These are phyloP conservation scores for Grammomys surdaster DNA, from an alignment of 2,113 vertebrate species.

Conservation along the genomic window DNA sequence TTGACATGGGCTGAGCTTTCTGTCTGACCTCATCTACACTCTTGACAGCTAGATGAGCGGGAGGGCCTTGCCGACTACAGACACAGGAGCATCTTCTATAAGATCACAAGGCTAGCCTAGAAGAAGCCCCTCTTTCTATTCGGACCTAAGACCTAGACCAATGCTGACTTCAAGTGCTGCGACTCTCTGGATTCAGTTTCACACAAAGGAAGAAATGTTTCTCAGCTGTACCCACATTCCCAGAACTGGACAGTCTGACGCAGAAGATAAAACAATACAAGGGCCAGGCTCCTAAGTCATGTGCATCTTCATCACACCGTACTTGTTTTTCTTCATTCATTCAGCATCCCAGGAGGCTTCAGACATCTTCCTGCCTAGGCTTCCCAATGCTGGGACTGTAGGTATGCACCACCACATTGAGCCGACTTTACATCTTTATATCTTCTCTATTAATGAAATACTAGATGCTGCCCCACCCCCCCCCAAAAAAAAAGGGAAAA, in stretches of 20 bases:
- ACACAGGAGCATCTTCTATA: not conserved
- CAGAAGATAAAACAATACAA: not conserved
- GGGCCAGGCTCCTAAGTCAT: not conserved
- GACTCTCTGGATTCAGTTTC: not conserved
- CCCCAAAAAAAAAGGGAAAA: not conserved
- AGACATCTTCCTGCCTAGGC: not conserved
- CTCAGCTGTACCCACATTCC: not conserved
- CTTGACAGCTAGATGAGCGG: too few species aligned
- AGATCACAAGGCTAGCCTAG: not conserved
- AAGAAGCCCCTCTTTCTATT: too few species aligned
- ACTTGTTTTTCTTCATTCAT: not conserved
- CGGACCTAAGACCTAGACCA: too few species aligned
- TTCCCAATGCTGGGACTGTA: not conserved
- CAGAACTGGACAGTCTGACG: not conserved
- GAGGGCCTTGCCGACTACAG: not conserved
- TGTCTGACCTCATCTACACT: not conserved
- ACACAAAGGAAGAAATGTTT: not conserved
- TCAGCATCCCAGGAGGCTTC: not conserved
- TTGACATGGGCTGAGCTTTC: not conserved
- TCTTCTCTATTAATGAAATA: not conserved
- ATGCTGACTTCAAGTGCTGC: fast-evolving
- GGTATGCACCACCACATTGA: not conserved
- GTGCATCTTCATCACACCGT: not conserved
- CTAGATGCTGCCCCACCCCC: not conserved
- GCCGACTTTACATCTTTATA: not conserved